Evolutionary conservation across 2,113 vertebrate species (phyloP).

Genomic region (Desmodus rotundus): DNA sequence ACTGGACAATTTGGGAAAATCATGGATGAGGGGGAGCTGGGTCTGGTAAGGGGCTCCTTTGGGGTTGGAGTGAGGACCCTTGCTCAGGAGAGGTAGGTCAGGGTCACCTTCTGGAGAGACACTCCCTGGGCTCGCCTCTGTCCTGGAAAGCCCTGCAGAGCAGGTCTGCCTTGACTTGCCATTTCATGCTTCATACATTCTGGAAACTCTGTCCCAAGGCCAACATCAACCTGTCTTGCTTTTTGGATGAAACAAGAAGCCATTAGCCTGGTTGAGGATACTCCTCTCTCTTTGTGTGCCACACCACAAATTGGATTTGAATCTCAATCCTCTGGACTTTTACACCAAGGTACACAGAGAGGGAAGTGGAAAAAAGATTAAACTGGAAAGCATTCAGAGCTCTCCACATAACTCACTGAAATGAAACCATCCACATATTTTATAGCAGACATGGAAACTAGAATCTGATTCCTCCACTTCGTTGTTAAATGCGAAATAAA

Average conservation of each 20-base stretch:
- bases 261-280: rapidly evolving
- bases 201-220: background rate
- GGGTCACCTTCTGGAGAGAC: background rate
- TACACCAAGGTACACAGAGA: background rate
- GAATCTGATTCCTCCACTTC: background rate
- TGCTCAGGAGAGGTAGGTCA: background rate
- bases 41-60: background rate
- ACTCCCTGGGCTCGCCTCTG: background rate
- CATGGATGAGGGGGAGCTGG: background rate
- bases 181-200: rapidly evolving
- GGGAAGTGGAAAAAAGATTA: background rate
- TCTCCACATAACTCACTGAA: rapidly evolving
- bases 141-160: background rate
- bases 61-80: background rate
- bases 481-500: background rate
- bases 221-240: background rate
- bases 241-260: background rate
- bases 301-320: background rate
- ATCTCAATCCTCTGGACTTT: background rate
- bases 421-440: rapidly evolving
- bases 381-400: background rate
- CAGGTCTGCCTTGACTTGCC: background rate
- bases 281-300: background rate
- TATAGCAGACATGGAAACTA: rapidly evolving
- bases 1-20: slow-evolving; percentile 38